Percentiles rank a stretch among this genome's conserved stretches.
Evolutionary conservation across 2,888 invertebrate species (phyloP).

Genomic region (Parapristionchus giblindavisi): DNA sequence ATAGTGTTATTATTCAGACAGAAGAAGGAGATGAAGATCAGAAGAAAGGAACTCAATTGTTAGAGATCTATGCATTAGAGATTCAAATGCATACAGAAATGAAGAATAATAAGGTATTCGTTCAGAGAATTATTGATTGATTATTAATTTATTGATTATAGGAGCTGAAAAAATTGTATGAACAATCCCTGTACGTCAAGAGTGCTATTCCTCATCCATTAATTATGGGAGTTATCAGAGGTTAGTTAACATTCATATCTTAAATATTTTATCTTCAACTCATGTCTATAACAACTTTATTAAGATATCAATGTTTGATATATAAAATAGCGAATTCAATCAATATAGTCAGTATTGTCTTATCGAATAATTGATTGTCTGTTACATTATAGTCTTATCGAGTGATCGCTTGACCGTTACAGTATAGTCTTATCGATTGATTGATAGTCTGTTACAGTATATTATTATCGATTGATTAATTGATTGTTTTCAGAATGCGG

Average conservation of each 20-base stretch:
- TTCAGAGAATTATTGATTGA: background rate
- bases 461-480: slow-evolving; percentile 24
- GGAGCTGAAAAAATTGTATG: slow-evolving; percentile 81
- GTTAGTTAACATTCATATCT: slow-evolving; percentile 73
- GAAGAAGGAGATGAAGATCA: slow-evolving; percentile 68
- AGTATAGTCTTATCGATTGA: too few species aligned
- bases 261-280: background rate
- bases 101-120: slow-evolving; percentile 91
- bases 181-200: slow-evolving; percentile 96
- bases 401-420: too few species aligned
- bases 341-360: background rate
- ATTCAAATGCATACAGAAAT: slow-evolving; percentile 99
- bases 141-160: slow-evolving; percentile 24
- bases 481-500: slow-evolving; percentile 83
- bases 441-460: too few species aligned
- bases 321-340: background rate
- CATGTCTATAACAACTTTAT: background rate
- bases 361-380: too few species aligned
- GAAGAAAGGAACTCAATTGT: slow-evolving; percentile 82
- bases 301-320: background rate
- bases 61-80: slow-evolving; percentile 97
- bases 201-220: slow-evolving; percentile 99
- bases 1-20: too few species aligned
- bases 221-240: slow-evolving; percentile 98
- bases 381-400: too few species aligned